Conservation (phyloP, 2,113 vertebrate species). For the Tragelaphus strepsiceros region DNA sequence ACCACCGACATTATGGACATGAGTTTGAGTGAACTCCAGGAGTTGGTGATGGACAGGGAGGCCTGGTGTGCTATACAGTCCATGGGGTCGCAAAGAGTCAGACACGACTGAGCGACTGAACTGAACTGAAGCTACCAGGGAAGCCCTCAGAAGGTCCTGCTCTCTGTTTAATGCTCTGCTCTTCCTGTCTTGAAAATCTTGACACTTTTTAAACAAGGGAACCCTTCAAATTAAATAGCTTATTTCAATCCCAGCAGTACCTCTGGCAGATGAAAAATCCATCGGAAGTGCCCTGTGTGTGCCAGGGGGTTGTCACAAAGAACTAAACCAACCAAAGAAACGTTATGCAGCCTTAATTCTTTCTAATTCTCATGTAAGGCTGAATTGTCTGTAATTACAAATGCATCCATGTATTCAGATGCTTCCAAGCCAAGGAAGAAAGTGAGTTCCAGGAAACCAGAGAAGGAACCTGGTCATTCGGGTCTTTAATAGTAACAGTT, state of each 20-base stretch:
- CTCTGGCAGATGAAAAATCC: neutral
- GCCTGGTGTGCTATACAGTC: neutral
- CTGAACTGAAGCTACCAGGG: neutral
- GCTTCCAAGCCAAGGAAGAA: neutral
- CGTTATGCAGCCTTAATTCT: neutral
- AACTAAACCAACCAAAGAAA: neutral
- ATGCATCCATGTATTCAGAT: neutral
- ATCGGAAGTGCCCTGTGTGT: neutral
- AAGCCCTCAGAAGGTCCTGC: neutral
- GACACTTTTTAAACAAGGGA: neutral
- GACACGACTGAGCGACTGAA: neutral
- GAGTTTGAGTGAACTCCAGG: neutral
- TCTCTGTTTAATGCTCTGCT: neutral
- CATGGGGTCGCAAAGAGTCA: neutral
- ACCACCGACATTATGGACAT: neutral
- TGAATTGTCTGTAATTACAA: neutral
- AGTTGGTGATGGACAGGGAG: neutral
- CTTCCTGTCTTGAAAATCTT: neutral
- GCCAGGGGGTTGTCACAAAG: too few relatives aligned
- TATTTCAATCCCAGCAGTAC: neutral
- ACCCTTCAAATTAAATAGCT: neutral
- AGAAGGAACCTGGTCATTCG: fast-evolving
- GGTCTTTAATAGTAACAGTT: neutral
- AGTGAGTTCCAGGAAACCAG: neutral
- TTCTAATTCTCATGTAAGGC: neutral